Evolutionary conservation across 2,113 vertebrate species (phyloP), one percentile per base, ranked within the genome.

Genomic region (Lasiurus borealis): DNA sequence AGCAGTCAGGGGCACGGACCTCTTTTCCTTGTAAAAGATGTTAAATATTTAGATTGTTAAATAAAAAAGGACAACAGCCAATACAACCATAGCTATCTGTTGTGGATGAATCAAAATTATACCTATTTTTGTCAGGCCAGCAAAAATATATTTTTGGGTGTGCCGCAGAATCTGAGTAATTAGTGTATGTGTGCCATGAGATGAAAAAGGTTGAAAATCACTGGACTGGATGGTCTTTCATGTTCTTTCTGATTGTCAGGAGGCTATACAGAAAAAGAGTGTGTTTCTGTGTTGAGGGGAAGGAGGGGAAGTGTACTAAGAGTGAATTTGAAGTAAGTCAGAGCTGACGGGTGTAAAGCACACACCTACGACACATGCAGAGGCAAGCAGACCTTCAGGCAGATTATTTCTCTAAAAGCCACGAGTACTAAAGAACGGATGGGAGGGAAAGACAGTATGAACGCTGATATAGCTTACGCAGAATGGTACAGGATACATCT

Each of bases 401-500:
- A 90, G 73, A 54, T 40, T 62, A 66, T 15, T 64, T 69, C 80
- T 84, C 62, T 69, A 25, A 72, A 92, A 36, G 12, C 29, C 82
- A 27, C 2, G 2, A 34, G n/a, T 25, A 5, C 36, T 34, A 50
- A 66, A 36, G n/a, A 96, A 2, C 85, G 96, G 83, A 31, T n/a
- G 95, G 57, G 66, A 36, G 80, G 85, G 85, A 50, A 92, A 90
- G 78, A 18, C 34, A 52, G 85, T 59, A 92, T 15, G 68, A 93
- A 71, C 8, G 50, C 95, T 73, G 76, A 88, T 25, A 34, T 64
- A 93, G 91, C 96, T 80, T 81, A 57, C 62, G 40, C 77, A 76
- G 66, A 87, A 27, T 0, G 59, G 93, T 93, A 90, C 46, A 76
- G 93, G 40, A 96, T 72, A 46, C 85, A 77, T 34, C 93, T 95